These are phyloP conservation scores for Druon quercuslanigerum DNA, from an alignment of 1,140 invertebrate species.

Conservation along the genomic window DNA sequence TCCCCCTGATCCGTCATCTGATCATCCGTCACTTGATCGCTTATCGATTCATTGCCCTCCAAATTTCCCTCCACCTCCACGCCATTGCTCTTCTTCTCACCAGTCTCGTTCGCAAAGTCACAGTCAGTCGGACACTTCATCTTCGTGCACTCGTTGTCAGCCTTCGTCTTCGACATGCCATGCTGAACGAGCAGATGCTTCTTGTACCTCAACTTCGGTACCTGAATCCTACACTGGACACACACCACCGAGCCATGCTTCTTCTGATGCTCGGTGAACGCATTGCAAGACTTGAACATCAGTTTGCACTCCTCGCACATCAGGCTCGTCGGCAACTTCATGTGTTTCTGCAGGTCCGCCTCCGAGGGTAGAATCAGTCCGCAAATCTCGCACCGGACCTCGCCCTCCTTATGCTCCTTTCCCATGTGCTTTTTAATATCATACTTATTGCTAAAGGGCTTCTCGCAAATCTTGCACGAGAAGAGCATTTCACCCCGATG, in stretches of 20 bases:
- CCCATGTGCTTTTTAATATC: slow-evolving; percentile 65
- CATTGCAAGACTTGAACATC: slow-evolving; percentile 38
- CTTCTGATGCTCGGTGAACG: slow-evolving; percentile 52
- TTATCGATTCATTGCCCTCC: slow-evolving; percentile 32
- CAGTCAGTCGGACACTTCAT: slow-evolving; percentile 14
- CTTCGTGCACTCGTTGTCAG: slow-evolving; percentile 39
- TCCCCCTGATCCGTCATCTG: slow-evolving; percentile 25
- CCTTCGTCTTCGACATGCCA: slow-evolving; percentile 49
- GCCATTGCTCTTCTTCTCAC: slow-evolving; percentile 50
- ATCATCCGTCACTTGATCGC: neutral
- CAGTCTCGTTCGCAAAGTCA: neutral
- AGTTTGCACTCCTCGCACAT: slow-evolving; percentile 54
- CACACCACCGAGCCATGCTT: slow-evolving; percentile 55
- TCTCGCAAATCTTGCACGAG: slow-evolving; percentile 62
- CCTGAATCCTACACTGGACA: slow-evolving; percentile 48
- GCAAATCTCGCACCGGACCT: slow-evolving; percentile 54
- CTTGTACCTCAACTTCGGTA: slow-evolving; percentile 46
- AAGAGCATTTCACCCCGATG: slow-evolving; percentile 64
- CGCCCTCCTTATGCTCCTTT: slow-evolving; percentile 55
- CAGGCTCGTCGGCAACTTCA: slow-evolving; percentile 31
- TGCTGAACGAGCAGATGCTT: slow-evolving; percentile 57
- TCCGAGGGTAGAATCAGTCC: slow-evolving; percentile 41
- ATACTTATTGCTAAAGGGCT: slow-evolving; percentile 59
- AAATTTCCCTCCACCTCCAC: slow-evolving; percentile 28
- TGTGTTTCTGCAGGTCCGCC: slow-evolving; percentile 44